Conservation (phyloP, 2,797 vertebrate species). For the Erpetoichthys calabaricus region DNA sequence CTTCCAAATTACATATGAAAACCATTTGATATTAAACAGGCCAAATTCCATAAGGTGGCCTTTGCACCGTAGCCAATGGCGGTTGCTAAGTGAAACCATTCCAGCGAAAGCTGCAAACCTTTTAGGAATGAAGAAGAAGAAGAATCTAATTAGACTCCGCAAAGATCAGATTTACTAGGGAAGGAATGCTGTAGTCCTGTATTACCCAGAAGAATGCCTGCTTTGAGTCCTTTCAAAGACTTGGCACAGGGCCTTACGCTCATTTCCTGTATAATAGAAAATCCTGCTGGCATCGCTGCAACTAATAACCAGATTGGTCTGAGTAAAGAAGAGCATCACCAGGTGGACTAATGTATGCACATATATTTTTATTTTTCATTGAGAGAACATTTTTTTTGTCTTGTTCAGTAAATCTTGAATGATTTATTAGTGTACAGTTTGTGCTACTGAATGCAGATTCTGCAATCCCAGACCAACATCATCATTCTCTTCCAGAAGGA, state of each 20-base stretch:
- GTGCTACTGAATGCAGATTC: background rate
- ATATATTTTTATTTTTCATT: background rate
- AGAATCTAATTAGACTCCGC: conserved; percentile 35
- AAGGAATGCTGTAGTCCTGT: conserved; percentile 34
- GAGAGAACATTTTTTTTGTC: background rate
- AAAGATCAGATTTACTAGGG: conserved; percentile 33
- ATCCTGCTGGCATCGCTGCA: conserved; percentile 37
- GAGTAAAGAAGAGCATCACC: conserved; percentile 52
- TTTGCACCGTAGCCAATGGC: background rate
- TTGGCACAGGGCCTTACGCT: conserved; percentile 23
- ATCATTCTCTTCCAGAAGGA: no score
- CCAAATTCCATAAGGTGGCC: background rate
- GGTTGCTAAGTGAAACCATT: background rate
- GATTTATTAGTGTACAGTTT: background rate
- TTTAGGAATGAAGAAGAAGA: conserved; percentile 22
- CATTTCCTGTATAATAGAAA: conserved; percentile 34
- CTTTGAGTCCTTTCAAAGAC: conserved; percentile 24
- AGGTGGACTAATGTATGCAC: conserved; percentile 34
- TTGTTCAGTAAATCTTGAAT: background rate
- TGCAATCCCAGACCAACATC: background rate
- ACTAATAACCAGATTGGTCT: conserved; percentile 24
- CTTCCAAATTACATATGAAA: background rate
- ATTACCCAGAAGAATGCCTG: conserved; percentile 38
- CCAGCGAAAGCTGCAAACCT: conserved; percentile 23
- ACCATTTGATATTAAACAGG: background rate